These are phyloP conservation scores for Metopolophium dirhodum DNA, from an alignment of 1,140 invertebrate genomes.

Conservation along the genomic window DNA sequence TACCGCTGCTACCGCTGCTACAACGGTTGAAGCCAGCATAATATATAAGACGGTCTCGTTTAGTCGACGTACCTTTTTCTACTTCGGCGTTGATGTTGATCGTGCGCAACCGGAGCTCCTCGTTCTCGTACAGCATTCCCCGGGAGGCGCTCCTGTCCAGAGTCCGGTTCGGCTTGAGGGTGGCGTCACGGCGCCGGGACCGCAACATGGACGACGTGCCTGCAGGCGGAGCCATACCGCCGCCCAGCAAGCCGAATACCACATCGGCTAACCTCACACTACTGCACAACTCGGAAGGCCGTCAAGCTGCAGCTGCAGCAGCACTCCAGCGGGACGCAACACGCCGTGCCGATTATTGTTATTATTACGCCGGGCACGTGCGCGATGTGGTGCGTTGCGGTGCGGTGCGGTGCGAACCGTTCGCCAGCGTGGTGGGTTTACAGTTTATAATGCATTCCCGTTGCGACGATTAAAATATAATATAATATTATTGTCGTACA, in stretches of 20 bases:
- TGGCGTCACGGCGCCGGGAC: constrained; percentile 73
- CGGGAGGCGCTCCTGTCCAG: constrained; percentile 83
- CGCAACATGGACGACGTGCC: constrained; percentile 69
- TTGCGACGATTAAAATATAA: background rate
- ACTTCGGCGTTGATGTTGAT: constrained; percentile 94
- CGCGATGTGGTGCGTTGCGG: background rate
- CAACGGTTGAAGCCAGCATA: too few relatives aligned
- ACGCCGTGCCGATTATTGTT: background rate
- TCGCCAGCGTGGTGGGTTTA: background rate
- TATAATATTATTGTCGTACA: background rate
- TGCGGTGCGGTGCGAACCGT: background rate
- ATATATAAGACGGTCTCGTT: background rate
- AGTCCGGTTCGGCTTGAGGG: constrained; percentile 76
- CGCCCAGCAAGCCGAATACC: constrained; percentile 58
- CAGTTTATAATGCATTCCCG: too few relatives aligned
- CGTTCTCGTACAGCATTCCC: constrained; percentile 90
- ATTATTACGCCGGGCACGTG: background rate
- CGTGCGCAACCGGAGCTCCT: constrained; percentile 85
- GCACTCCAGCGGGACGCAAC: background rate
- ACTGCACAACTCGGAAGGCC: background rate
- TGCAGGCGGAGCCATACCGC: constrained; percentile 57
- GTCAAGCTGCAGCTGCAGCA: background rate
- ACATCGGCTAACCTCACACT: constrained; percentile 38
- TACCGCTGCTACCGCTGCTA: too few relatives aligned
- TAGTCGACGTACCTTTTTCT: constrained; percentile 73